phyloP scores from a whole-genome alignment of 2,113 vertebrate genomes.

The Pangasianodon gigas region DNA sequence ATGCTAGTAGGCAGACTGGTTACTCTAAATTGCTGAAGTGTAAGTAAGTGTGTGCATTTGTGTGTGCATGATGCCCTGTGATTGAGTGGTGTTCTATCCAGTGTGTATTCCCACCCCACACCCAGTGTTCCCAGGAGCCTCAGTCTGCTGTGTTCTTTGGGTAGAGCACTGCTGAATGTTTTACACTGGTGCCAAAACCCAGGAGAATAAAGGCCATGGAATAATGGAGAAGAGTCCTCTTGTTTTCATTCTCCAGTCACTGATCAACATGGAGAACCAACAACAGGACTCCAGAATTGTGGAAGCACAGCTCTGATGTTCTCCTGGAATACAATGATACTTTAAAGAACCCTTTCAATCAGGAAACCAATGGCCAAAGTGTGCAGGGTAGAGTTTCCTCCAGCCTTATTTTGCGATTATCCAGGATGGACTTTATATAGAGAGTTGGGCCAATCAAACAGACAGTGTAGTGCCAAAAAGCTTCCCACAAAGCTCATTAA shows the following conservation, averaged over 20 bases:
- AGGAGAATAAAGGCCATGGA: not conserved
- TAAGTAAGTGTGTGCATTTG: not conserved
- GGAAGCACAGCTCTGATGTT: not conserved
- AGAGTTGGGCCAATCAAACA: not conserved
- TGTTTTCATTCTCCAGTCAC: not conserved
- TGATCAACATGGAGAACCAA: not conserved
- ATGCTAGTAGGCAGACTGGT: not conserved
- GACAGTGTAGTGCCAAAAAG: not conserved
- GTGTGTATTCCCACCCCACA: not conserved
- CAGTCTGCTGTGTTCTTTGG: not conserved
- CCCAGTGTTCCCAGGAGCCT: not conserved
- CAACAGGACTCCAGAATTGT: not conserved
- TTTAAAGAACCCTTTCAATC: not conserved
- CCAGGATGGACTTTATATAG: not conserved
- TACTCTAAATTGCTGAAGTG: not conserved
- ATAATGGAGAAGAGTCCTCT: not conserved
- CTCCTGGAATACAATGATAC: not conserved
- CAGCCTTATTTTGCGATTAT: not conserved
- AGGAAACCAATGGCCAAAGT: not conserved
- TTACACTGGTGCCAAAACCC: not conserved
- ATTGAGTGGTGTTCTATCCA: not conserved
- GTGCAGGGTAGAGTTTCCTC: not conserved
- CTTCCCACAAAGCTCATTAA: not conserved
- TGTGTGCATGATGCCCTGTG: not conserved
- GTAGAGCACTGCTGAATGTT: not conserved